Base-by-base conservation (phyloP, 2,888 invertebrate genomes). In the Aphodius sticticus region DNA sequence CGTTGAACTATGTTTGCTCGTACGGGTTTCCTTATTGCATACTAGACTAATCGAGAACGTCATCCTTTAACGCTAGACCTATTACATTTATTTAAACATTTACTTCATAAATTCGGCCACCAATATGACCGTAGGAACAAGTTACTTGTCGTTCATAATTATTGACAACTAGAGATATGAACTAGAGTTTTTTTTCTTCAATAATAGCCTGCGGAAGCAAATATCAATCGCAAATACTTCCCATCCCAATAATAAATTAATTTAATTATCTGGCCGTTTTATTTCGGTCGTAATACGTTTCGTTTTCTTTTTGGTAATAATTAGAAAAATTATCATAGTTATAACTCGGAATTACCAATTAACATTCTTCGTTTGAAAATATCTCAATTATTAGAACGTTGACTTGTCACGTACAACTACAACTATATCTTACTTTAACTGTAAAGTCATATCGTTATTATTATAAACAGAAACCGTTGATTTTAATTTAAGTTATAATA, bases 141-240 rank as follows among this genome's bases (percentile, higher is more conserved):
- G 74, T 74, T 74, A 74, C 37, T 37, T 74, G 35, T 74, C 37
- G 37, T 74, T 37, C 74, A 37, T 74, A 36, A 74, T 37, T 35
- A 74, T 74, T 74, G 74, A 74, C 74, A 74, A 74, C 74, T 74
- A 74, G 35, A 35, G 74, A 74, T 74, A 74, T 74, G 74, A 74
- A 74, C 74, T 74, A 74, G 74, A 36, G 53, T 53, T 53, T 53
- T 53, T 53, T 53, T 53, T 53, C 53, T 2, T 53, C 53, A 53
- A 53, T 53, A 53, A 53, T 53, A 53, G 53, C 53, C 53, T 53
- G 53, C 53, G 53, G 53, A 53, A 53, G 53, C 53, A 53, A 53
- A 12, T 53, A 53, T 53, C 53, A 53, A 53, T 53, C 53, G 53
- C 53, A 53, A 53, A 53, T 53, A 53, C 53, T 53, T 53, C 53